A percentile compares a stretch with the other conserved stretches of the same genome.
Evolutionary conservation across 92 coral and sea anemone species (phyloP).

Genomic region (Epizoanthus stellaris): DNA sequence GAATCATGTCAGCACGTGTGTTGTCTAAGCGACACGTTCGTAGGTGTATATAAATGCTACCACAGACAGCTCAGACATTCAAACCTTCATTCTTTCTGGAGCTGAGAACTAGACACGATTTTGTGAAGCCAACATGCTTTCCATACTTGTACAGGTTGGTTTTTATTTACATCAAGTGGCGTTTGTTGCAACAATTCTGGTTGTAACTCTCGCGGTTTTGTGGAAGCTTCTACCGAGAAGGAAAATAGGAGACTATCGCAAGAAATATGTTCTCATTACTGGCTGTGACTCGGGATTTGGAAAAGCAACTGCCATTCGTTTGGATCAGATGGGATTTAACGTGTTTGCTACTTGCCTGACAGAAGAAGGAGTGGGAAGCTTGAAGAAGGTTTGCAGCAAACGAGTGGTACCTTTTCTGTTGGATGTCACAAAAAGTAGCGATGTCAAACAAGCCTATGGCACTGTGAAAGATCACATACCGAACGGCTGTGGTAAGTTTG

Average conservation of each 20-base stretch:
- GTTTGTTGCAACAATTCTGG: not conserved
- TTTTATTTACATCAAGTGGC: constrained; percentile 5
- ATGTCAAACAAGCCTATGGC: not conserved
- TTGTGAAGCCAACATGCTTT: too few species aligned
- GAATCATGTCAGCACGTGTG: too few species aligned
- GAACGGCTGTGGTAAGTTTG: not conserved
- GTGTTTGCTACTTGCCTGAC: constrained; percentile 30
- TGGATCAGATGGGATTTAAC: constrained; percentile 20
- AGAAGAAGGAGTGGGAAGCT: not conserved
- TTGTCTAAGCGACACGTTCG: too few species aligned
- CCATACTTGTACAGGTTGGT: not conserved
- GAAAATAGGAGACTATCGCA: not conserved
- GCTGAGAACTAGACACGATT: too few species aligned
- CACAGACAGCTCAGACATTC: too few species aligned
- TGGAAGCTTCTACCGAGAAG: constrained; percentile 6
- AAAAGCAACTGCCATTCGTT: constrained; percentile 6
- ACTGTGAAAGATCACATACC: constrained; percentile 1
- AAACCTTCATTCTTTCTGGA: too few species aligned
- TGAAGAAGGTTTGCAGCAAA: not conserved
- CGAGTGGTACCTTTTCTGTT: not conserved
- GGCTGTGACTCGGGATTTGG: constrained; percentile 36
- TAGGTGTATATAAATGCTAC: too few species aligned
- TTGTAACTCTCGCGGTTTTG: not conserved
- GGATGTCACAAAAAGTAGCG: constrained; percentile 6
- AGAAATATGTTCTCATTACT: constrained; percentile 19